A percentile compares a stretch with the other conserved stretches of the same genome.
phyloP scores from a whole-genome alignment of 1,140 invertebrate genomes.

The Ericerus pela region DNA sequence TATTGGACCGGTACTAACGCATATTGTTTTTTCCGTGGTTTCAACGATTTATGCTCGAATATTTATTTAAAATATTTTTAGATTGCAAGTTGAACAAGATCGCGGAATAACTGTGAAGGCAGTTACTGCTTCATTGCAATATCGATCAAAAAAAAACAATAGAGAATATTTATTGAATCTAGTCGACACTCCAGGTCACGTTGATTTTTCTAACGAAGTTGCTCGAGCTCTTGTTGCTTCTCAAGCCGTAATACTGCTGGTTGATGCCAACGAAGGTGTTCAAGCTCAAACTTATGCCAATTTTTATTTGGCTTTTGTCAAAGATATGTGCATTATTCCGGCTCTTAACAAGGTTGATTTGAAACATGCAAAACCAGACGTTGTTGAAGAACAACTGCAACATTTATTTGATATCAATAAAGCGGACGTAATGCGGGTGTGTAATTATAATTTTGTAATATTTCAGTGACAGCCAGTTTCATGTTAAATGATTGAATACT shows the following conservation, averaged over 20 bases:
- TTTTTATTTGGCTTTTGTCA: constrained; percentile 78
- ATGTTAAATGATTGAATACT: neutral
- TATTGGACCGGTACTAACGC: constrained; percentile 52
- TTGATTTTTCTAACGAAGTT: constrained; percentile 96
- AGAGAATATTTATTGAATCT: constrained; percentile 79
- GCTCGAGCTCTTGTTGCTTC: constrained; percentile 74
- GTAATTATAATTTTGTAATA: neutral
- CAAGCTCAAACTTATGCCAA: constrained; percentile 98
- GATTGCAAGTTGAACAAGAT: constrained; percentile 72
- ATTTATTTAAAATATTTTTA: constrained; percentile 18
- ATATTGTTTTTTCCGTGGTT: neutral
- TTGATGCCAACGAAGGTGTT: constrained; percentile 88
- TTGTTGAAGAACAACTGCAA: constrained; percentile 60
- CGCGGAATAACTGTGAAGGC: constrained; percentile 97
- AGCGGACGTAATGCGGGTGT: constrained; percentile 46
- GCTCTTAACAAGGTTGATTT: constrained; percentile 96
- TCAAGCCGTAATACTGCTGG: constrained; percentile 84
- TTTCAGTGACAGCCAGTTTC: neutral
- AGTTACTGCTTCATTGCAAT: constrained; percentile 81
- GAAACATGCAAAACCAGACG: constrained; percentile 72
- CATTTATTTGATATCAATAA: constrained; percentile 71
- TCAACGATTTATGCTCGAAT: too few species aligned
- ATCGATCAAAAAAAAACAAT: constrained; percentile 40
- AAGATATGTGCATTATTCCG: constrained; percentile 70
- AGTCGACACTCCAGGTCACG: constrained; percentile 97